Conservation (phyloP, 2,113 vertebrate species). For the Pholis gunnellus region DNA sequence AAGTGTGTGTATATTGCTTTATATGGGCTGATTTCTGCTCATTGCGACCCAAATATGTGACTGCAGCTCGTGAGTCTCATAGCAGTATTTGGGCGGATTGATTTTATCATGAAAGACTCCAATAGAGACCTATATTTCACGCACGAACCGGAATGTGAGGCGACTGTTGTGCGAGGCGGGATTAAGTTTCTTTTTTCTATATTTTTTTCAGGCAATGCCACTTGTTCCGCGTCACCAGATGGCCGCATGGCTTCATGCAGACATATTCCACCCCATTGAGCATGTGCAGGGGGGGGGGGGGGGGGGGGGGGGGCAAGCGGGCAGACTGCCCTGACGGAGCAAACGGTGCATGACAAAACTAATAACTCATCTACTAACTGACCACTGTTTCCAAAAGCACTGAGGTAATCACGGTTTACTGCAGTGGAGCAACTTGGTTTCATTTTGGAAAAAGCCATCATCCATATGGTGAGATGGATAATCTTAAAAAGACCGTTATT, state of each 20-base stretch:
- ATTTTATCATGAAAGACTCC: background rate
- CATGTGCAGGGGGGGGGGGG: conserved; percentile 14
- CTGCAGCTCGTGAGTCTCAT: background rate
- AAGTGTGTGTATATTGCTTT: conserved; percentile 12
- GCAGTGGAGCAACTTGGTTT: background rate
- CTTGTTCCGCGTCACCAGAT: conserved; percentile 79
- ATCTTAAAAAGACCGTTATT: background rate
- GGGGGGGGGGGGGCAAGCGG: conserved; percentile 19
- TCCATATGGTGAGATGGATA: background rate
- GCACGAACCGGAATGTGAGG: conserved; percentile 20
- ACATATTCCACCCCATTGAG: conserved; percentile 60
- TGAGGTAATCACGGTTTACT: conserved; percentile 1
- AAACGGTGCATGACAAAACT: conserved; percentile 42
- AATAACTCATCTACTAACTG: conserved; percentile 21
- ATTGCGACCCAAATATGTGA: conserved; percentile 24
- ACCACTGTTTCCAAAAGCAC: conserved; percentile 9
- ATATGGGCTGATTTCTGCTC: background rate
- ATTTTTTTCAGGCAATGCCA: conserved; percentile 67
- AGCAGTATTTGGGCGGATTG: background rate
- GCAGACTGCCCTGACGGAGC: conserved; percentile 35
- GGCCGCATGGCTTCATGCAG: conserved; percentile 62
- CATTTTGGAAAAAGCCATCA: background rate
- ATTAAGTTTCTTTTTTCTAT: conserved; percentile 59
- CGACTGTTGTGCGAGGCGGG: conserved; percentile 38
- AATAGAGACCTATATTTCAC: background rate